Percentiles rank a stretch among this genome's conserved stretches.
Evolutionary conservation across 1,140 invertebrate genomes (phyloP).

Genomic region (Drosophila bifasciata): DNA sequence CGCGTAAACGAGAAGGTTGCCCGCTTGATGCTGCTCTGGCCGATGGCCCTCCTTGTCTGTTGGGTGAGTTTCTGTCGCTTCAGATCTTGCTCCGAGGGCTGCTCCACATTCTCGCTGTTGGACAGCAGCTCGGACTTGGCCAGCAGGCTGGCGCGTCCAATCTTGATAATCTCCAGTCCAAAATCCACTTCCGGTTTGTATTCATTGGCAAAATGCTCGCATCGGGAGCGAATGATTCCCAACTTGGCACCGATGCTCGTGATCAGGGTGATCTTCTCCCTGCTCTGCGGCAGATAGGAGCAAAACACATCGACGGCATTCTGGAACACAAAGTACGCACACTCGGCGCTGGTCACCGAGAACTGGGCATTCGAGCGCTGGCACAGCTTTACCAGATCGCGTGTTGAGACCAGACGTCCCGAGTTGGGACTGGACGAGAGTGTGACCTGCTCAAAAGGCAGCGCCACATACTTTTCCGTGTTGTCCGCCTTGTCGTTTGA

Average conservation of each 20-base stretch:
- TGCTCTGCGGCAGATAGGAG: slow-evolving; percentile 85
- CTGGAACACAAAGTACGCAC: slow-evolving; percentile 91
- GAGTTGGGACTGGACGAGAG: slow-evolving; percentile 59
- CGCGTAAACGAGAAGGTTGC: slow-evolving; percentile 92
- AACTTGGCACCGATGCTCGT: slow-evolving; percentile 91
- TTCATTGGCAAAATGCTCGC: slow-evolving; percentile 91
- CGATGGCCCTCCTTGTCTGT: slow-evolving; percentile 29
- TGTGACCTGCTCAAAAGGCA: slow-evolving; percentile 69
- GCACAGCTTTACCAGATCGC: slow-evolving; percentile 98
- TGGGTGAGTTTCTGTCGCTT: slow-evolving; percentile 65
- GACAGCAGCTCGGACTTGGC: slow-evolving; percentile 57
- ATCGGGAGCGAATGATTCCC: slow-evolving; percentile 92
- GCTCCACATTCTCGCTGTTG: slow-evolving; percentile 6
- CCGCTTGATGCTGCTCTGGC: slow-evolving; percentile 73
- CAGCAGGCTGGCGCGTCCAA: slow-evolving; percentile 86
- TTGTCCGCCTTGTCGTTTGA: slow-evolving; percentile 69
- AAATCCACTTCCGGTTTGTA: slow-evolving; percentile 91
- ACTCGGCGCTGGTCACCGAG: slow-evolving; percentile 89
- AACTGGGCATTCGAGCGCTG: slow-evolving; percentile 90
- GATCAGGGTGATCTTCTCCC: slow-evolving; percentile 88
- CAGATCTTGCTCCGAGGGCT: slow-evolving; percentile 27
- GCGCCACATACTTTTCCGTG: slow-evolving; percentile 64
- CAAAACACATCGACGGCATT: slow-evolving; percentile 97
- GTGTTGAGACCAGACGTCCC: slow-evolving; percentile 89
- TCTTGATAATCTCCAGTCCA: slow-evolving; percentile 82